Evolutionary conservation across 64 coral and sea anemone species (phyloP).

Genomic region (Anthopleura sola): DNA sequence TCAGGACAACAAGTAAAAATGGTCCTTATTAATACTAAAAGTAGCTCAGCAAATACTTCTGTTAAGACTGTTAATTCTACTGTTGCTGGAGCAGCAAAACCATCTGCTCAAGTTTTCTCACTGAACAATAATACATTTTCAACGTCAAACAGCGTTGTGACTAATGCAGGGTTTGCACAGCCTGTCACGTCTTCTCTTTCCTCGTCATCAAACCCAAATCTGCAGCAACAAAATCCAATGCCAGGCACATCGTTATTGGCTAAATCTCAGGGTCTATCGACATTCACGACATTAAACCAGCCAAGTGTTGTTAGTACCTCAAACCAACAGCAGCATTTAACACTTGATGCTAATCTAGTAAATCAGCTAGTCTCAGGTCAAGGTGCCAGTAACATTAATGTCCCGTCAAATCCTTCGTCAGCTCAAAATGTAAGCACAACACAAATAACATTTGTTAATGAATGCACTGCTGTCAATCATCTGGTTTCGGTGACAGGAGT

Average conservation of each 20-base stretch:
- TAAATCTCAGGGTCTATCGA: neutral
- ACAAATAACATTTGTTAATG: constrained; percentile 60
- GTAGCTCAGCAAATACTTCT: neutral
- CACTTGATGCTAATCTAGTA: neutral
- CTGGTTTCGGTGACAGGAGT: constrained; percentile 31
- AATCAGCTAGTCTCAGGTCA: neutral
- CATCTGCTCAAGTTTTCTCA: neutral
- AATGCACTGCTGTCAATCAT: constrained; percentile 10
- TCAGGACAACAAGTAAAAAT: constrained; percentile 46
- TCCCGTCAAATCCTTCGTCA: constrained; percentile 3
- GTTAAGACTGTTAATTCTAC: constrained; percentile 14
- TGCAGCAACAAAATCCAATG: neutral
- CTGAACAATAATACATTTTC: neutral
- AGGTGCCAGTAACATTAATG: neutral
- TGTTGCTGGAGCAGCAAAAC: neutral
- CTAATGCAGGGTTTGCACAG: neutral
- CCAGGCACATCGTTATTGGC: neutral
- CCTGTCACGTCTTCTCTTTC: neutral
- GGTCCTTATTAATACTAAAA: constrained; percentile 55
- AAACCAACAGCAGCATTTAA: neutral
- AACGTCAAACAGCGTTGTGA: neutral
- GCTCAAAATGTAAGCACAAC: neutral
- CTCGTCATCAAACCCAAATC: neutral
- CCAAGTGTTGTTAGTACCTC: neutral
- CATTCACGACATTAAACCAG: neutral